Evolutionary conservation across 1,140 invertebrate species (phyloP).

Genomic region (Calephelis nemesis): DNA sequence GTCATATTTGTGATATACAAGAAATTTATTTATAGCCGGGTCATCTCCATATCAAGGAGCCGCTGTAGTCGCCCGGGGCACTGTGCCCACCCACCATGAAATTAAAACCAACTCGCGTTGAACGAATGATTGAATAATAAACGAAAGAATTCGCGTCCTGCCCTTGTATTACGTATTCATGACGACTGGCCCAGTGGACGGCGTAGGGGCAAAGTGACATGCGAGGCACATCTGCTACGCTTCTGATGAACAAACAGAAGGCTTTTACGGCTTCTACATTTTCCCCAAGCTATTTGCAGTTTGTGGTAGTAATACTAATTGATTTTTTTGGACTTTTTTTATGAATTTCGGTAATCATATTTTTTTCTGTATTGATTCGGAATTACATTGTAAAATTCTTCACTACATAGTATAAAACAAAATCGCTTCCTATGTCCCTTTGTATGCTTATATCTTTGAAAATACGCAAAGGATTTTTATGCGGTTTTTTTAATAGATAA

Average conservation of each 20-base stretch:
- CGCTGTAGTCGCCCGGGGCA: slow-evolving; percentile 52
- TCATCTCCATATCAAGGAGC: slow-evolving; percentile 52
- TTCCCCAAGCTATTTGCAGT: slow-evolving; percentile 14
- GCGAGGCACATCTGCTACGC: slow-evolving; percentile 44
- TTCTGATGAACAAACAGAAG: slow-evolving; percentile 20
- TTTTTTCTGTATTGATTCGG: too few relatives aligned
- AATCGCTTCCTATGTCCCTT: too few relatives aligned
- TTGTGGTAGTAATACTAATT: neutral
- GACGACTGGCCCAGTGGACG: slow-evolving; percentile 66
- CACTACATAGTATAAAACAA: too few relatives aligned
- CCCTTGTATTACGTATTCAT: slow-evolving; percentile 78
- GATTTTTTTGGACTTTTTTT: too few relatives aligned
- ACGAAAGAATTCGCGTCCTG: slow-evolving; percentile 78
- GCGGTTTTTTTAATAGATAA: too few relatives aligned
- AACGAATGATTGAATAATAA: slow-evolving; percentile 79
- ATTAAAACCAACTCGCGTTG: slow-evolving; percentile 76
- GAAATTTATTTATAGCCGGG: slow-evolving; percentile 9
- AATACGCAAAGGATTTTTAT: too few relatives aligned
- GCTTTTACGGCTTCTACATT: slow-evolving; percentile 11
- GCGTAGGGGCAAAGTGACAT: slow-evolving; percentile 40
- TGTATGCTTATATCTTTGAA: too few relatives aligned
- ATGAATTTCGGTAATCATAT: too few relatives aligned
- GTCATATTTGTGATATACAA: neutral
- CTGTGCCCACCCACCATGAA: slow-evolving; percentile 76
- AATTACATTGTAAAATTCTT: too few relatives aligned